These are phyloP conservation scores for Pimephales promelas DNA, from an alignment of 2,113 vertebrate genomes.

Conservation along the genomic window DNA sequence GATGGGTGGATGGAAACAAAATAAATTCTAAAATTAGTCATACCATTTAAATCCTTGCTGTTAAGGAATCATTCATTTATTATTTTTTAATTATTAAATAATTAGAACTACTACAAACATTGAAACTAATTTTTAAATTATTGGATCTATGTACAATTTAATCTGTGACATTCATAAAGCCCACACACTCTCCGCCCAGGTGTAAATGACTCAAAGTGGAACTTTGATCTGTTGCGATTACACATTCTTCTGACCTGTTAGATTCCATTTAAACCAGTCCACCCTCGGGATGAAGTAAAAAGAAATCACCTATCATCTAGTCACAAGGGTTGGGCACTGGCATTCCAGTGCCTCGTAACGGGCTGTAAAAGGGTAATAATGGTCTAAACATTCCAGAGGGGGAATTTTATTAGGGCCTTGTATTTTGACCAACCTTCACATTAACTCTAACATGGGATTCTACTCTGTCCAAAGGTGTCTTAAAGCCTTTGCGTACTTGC, in stretches of 20 bases:
- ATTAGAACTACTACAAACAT: not conserved
- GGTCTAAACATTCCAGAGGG: conserved; percentile 41
- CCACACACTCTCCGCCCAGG: not conserved
- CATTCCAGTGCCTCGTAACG: conserved; percentile 43
- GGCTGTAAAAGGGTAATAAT: conserved; percentile 37
- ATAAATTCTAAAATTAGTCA: too few species aligned
- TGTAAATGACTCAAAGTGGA: conserved; percentile 17
- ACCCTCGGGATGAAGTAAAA: not conserved
- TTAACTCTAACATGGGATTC: not conserved
- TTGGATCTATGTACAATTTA: too few species aligned
- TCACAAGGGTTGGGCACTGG: conserved; percentile 29
- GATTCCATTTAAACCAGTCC: conserved; percentile 23
- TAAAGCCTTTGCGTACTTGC: too few species aligned
- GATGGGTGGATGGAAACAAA: not conserved
- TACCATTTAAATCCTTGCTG: too few species aligned
- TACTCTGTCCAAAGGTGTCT: not conserved
- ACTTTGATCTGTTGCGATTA: conserved; percentile 35
- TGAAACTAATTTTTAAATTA: not conserved
- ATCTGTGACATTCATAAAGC: not conserved
- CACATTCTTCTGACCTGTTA: not conserved
- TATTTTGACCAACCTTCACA: conserved; percentile 11
- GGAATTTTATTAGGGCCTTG: not conserved
- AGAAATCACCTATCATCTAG: conserved; percentile 14
- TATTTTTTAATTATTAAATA: too few species aligned
- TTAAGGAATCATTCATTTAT: too few species aligned